phyloP scores from a whole-genome alignment of 2,888 invertebrate species.

The Drosophila tanythrix region DNA sequence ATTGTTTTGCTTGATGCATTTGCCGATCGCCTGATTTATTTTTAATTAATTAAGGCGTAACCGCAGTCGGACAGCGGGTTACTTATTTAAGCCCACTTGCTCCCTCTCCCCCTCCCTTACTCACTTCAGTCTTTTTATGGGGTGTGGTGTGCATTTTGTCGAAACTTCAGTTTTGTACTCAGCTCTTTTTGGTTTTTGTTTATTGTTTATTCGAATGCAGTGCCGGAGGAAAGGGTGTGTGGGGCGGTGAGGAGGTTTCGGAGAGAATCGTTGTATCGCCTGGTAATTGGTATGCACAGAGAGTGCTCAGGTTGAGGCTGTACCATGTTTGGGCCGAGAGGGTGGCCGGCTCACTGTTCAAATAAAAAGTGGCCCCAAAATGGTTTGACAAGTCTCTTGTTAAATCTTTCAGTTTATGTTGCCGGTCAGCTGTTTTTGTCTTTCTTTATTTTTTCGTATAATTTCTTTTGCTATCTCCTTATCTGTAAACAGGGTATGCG shows the following conservation, averaged over 20 bases:
- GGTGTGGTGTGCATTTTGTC: conserved; percentile 52
- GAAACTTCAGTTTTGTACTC: conserved; percentile 28
- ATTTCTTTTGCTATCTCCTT: not conserved
- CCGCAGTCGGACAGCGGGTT: conserved; percentile 28
- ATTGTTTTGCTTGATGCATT: conserved; percentile 46
- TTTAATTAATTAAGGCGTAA: conserved; percentile 53
- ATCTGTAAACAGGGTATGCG: not conserved
- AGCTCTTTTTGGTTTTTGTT: conserved; percentile 13
- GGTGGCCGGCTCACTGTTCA: conserved; percentile 2
- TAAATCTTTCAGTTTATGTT: conserved; percentile 34
- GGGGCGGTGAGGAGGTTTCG: not conserved
- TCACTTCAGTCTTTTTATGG: conserved; percentile 9
- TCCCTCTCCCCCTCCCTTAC: too few species aligned
- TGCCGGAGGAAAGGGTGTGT: not conserved
- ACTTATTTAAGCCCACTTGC: not conserved
- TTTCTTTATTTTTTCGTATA: not conserved
- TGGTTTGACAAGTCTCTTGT: conserved; percentile 29
- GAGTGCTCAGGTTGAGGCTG: conserved; percentile 6
- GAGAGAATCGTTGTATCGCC: not conserved
- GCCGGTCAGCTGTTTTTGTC: conserved; percentile 7
- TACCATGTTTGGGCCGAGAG: conserved; percentile 1
- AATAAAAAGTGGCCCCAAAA: conserved; percentile 17
- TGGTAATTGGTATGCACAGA: conserved; percentile 47
- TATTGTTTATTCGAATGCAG: conserved; percentile 27
- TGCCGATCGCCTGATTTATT: conserved; percentile 53